Base-by-base conservation (phyloP, 2,113 vertebrate species). In the Rhipidura dahli region DNA sequence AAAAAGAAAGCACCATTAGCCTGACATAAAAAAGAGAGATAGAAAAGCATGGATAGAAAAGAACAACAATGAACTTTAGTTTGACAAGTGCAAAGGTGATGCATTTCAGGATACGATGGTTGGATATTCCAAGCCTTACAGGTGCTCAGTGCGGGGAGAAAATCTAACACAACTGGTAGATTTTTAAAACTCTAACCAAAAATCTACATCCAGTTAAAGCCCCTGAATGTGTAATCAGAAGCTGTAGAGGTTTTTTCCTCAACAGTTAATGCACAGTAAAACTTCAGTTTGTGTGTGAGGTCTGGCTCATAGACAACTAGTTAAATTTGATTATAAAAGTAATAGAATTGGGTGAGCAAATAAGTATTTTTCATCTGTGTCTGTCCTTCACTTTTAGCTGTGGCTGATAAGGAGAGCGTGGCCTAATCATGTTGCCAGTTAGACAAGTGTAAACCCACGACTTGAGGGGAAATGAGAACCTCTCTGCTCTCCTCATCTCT, bases 241-340 rank as follows among this genome's bases (percentile, higher is more conserved):
- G 4, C 20, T 5, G 4, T 31, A 15, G 39, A 2, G 0, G 3
- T 11, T 8, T 16, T 61, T 33, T 3, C 24, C 14, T 45, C 27
- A 39, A 15, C 60, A 49, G 6, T 28, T n/a, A 75, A 47, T 0
- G 4, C 18, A 39, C 3, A 66, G 15, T 66, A 63, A 59, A 60
- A 80, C 72, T 40, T 60, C 17, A 12, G 2, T 61, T n/a, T 3
- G 7, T 30, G 4, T 56, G 13, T 40, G n/a, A 78, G 28, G 11
- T 54, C 27, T 76, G 16, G 10, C 79, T 93, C 0, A 0, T 70
- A 40, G 82, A 26, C 37, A 64, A 27, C 27, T 13, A 28, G 7
- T n/a, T 44, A 60, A 35, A 3, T 49, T 19, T 72, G 20, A 53
- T 35, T 79, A 33, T 37, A 78, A 57, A 93, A 73, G 53, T 42